Evolutionary conservation across 2,797 vertebrate genomes (phyloP).

Genomic region (Hephaestus fuliginosus): DNA sequence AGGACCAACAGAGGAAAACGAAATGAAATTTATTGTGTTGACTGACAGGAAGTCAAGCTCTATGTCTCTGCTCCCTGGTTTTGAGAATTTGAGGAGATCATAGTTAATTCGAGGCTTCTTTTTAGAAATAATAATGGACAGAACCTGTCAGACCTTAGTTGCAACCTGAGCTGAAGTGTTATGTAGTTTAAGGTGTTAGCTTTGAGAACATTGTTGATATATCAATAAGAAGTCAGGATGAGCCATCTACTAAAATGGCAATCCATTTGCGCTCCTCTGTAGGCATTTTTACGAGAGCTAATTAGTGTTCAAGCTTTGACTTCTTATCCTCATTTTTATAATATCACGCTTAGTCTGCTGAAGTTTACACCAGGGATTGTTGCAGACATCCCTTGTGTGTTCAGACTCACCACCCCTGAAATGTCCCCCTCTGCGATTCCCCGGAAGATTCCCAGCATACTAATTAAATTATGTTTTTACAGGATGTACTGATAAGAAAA

Average conservation of each 20-base stretch:
- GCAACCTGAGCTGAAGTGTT: neutral
- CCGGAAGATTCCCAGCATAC: slow-evolving; percentile 17
- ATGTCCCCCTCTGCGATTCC: slow-evolving; percentile 33
- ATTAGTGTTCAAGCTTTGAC: slow-evolving; percentile 34
- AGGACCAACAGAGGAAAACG: neutral
- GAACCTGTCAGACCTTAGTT: no score
- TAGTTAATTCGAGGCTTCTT: neutral
- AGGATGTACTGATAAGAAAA: slow-evolving; percentile 24
- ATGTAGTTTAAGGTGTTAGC: slow-evolving; percentile 1
- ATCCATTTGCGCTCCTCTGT: slow-evolving; percentile 2
- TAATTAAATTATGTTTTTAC: slow-evolving; percentile 51
- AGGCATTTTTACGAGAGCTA: slow-evolving; percentile 17
- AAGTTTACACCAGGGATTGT: slow-evolving; percentile 53
- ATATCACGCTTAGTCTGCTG: slow-evolving; percentile 12
- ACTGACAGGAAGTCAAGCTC: slow-evolving; percentile 17
- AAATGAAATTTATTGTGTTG: neutral
- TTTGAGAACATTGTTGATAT: neutral
- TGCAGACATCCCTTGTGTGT: slow-evolving; percentile 38
- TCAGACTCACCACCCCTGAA: slow-evolving; percentile 29
- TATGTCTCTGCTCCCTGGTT: neutral
- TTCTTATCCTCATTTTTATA: slow-evolving; percentile 15
- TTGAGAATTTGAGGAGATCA: neutral
- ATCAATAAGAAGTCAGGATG: slow-evolving; percentile 2
- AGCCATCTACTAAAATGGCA: neutral
- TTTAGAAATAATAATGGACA: neutral